phyloP scores from a whole-genome alignment of 2,888 invertebrate genomes.

The Sminthurinus aureus region DNA sequence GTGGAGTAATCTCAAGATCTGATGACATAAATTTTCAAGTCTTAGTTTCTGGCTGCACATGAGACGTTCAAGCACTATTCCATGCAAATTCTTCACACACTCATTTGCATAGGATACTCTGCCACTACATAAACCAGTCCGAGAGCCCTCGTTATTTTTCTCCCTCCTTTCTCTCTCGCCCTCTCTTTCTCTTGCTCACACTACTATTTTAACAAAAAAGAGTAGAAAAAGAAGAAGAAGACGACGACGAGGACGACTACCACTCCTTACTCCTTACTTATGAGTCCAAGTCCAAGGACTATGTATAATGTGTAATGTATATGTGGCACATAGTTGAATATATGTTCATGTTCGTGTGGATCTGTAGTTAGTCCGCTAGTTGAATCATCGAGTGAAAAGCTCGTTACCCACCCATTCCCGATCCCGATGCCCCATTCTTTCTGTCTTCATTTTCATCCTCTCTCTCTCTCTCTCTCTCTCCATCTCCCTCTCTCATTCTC shows the following conservation, averaged over 20 bases:
- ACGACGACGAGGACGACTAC: background rate
- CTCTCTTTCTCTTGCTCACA: background rate
- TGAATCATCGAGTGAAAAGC: conserved; percentile 39
- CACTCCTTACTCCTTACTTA: background rate
- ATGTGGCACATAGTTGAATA: background rate
- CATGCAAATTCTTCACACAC: conserved; percentile 61
- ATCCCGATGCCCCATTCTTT: conserved; percentile 35
- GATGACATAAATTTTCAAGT: conserved; percentile 60
- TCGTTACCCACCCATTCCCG: conserved; percentile 38
- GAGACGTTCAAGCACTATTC: conserved; percentile 60
- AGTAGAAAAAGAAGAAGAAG: background rate
- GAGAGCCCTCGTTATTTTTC: conserved; percentile 3
- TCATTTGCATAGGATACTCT: conserved; percentile 59
- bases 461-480: background rate
- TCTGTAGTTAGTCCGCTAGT: conserved; percentile 33
- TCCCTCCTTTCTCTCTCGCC: conserved; percentile 8
- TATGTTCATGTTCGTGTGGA: background rate
- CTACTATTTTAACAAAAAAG: background rate
- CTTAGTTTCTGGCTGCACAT: conserved; percentile 60
- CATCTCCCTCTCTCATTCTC: background rate
- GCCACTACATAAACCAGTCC: conserved; percentile 39
- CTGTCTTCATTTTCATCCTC: background rate
- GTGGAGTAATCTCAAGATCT: conserved; percentile 61
- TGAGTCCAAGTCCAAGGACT: conserved; percentile 1
- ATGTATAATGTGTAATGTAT: background rate